Evolutionary conservation across 1,140 invertebrate species (phyloP).

Genomic region (Conus ventricosus): DNA sequence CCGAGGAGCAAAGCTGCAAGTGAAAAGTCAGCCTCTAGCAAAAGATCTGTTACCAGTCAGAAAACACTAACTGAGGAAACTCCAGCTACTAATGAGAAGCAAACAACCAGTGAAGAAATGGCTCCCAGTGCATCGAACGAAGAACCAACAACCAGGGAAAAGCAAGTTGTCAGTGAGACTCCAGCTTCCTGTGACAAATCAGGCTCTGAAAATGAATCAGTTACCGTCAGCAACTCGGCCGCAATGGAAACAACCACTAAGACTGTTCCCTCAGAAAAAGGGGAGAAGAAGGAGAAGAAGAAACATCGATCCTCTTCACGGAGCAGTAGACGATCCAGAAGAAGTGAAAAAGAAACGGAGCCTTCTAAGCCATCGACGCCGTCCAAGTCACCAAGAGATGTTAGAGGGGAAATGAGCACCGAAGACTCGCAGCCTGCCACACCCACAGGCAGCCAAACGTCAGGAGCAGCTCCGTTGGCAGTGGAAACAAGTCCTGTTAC

Average conservation of each 20-base stretch:
- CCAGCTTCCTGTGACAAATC: not conserved
- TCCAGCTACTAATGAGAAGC: not conserved
- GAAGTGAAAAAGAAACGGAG: not conserved
- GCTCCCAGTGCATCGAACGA: not conserved
- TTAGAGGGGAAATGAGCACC: conserved; percentile 9
- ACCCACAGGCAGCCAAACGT: not conserved
- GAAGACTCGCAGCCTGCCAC: not conserved
- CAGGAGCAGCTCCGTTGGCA: not conserved
- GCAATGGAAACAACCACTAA: not conserved
- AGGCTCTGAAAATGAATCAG: not conserved
- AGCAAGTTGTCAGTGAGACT: not conserved
- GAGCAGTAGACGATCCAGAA: conserved; percentile 12
- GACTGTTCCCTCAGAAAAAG: not conserved
- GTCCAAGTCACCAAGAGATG: not conserved
- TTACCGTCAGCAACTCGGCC: not conserved
- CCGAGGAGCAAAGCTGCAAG: not conserved
- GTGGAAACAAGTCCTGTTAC: no score
- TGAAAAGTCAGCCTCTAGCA: not conserved
- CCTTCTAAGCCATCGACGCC: not conserved
- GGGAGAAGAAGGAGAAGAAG: not conserved
- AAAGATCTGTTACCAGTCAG: not conserved
- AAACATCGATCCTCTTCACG: not conserved
- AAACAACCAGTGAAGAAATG: not conserved
- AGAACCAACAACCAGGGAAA: not conserved
- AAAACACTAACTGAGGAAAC: not conserved